These are phyloP conservation scores for Sinotaia quadrata DNA, from an alignment of 2,888 invertebrate genomes.

Conservation along the genomic window DNA sequence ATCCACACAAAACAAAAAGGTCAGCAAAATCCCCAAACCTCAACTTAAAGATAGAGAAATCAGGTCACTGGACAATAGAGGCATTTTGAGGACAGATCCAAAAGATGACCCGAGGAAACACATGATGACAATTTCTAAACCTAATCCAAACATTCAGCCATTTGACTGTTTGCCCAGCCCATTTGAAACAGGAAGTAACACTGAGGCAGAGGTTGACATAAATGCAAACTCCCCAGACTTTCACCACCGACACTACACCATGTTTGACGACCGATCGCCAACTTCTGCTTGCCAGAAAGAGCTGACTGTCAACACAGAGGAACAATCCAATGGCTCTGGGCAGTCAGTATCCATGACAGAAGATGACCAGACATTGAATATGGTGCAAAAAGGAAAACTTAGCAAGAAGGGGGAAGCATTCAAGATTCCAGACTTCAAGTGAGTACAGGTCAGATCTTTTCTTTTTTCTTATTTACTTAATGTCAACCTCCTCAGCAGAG, in stretches of 20 bases:
- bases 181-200: neutral
- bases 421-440: slow-evolving; percentile 14
- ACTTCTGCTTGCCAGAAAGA: slow-evolving; percentile 11
- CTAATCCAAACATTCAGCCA: neutral
- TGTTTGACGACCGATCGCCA: slow-evolving; percentile 22
- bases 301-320: slow-evolving; percentile 5
- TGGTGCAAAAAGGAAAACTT: neutral
- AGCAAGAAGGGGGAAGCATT: neutral
- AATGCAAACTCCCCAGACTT: slow-evolving; percentile 35
- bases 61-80: neutral
- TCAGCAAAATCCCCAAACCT: neutral
- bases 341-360: slow-evolving; percentile 25
- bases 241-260: slow-evolving; percentile 21
- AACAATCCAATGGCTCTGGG: slow-evolving; percentile 22
- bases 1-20: neutral
- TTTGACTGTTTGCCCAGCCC: no score
- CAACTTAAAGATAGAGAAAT: neutral
- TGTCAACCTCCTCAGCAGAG: no score
- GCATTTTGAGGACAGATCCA: neutral
- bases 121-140: neutral
- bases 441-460: slow-evolving; percentile 8
- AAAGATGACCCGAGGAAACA: neutral
- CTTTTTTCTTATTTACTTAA: no score
- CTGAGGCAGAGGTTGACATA: slow-evolving; percentile 25
- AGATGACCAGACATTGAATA: slow-evolving; percentile 14